These are phyloP conservation scores for Seriola dumerili DNA, from an alignment of 2,113 vertebrate genomes.

Conservation along the genomic window DNA sequence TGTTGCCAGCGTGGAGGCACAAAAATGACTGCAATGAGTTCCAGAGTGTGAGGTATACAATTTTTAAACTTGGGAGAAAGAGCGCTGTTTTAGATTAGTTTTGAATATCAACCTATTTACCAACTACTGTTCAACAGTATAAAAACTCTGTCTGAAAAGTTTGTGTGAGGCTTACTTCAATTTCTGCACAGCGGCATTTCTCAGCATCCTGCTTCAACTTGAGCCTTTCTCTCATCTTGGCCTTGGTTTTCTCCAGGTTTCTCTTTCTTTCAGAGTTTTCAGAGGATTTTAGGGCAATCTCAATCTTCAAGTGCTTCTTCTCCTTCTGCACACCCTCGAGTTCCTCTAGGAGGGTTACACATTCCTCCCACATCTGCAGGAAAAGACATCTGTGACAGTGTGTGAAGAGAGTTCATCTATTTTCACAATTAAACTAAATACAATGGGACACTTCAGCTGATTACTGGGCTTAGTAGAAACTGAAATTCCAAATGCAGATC, in stretches of 20 bases:
- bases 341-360: background rate
- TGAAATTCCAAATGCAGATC: no score
- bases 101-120: no score
- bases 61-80: no score
- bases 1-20: no score
- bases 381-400: background rate
- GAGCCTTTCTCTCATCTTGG: background rate
- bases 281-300: background rate
- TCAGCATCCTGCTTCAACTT: background rate
- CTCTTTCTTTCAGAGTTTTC: background rate
- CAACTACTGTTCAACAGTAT: no score
- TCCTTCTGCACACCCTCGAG: background rate
- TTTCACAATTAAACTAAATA: no score
- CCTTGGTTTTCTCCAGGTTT: background rate
- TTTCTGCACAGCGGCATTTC: background rate
- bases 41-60: no score
- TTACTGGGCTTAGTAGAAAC: no score
- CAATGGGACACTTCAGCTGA: no score
- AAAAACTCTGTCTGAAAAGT: background rate
- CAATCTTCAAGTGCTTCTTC: background rate
- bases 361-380: background rate
- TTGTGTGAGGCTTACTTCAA: background rate
- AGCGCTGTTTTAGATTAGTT: no score
- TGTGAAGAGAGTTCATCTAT: background rate
- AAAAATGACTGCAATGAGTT: no score